Base-by-base conservation (phyloP, 2,888 invertebrate genomes). In the Baccha elongata region DNA sequence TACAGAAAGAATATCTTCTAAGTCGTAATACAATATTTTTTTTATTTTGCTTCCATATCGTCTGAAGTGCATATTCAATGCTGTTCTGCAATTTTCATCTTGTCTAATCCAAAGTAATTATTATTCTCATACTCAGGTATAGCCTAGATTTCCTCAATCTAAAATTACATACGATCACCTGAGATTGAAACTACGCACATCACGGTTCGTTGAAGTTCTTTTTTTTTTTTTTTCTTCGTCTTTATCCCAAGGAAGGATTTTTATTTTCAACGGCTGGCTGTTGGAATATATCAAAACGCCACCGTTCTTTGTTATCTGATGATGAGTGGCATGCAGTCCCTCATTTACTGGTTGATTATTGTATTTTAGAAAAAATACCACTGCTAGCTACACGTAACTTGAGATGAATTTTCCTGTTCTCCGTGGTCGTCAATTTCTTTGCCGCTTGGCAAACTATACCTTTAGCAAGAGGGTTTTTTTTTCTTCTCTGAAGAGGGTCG, bases 361-460 rank as follows among this genome's bases (percentile, higher is more conserved):
- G 55, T 78, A 78, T 73, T 81, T 76, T 58, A 55, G 53, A 69
- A 69, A 58, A 75, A 67, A 67, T 52, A 75, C 58, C 55, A 80
- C 74, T 67, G 79, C 84, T 40, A 44, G n/a, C n/a, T n/a, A 5
- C 1, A 71, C 75, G 86, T 86, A 86, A 86, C 81, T 85, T 85
- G 86, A 86, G 86, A 85, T 75, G 85, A 76, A 67, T 86, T 86
- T 86, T 86, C 86, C 86, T 85, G 85, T 78, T 83, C 83, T 73
- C 52, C 73, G 68, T 64, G 68, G 78, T 78, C 55, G 68, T 78
- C 37, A 67, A 73, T 78, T 80, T 50, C 73, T 68, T 72, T 83
- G 53, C 72, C 52, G 29, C 44, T 67, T 15, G 26, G 26, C 60
- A 40, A 40, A 53, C 32, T 58, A 46, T 69, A 58, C 72, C 58